These are phyloP conservation scores for Platycercus adscitus DNA, from an alignment of 2,113 vertebrate species.

Conservation along the genomic window DNA sequence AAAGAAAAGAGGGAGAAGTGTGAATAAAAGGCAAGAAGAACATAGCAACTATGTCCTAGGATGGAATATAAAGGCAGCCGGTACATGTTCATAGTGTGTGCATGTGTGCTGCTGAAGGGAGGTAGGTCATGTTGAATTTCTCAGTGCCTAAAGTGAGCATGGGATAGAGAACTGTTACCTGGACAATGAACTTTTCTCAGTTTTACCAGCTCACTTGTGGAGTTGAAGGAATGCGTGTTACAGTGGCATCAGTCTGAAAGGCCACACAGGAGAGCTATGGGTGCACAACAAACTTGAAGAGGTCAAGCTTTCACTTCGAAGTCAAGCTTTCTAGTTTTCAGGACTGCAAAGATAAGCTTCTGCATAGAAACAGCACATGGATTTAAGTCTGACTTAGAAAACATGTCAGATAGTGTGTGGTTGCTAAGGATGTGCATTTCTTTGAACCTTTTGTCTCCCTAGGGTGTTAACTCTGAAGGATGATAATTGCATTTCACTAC, in stretches of 20 bases:
- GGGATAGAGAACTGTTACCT: background rate
- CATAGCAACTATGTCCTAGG: background rate
- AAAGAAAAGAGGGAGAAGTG: background rate
- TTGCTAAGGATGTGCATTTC: background rate
- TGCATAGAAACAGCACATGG: background rate
- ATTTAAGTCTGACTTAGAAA: background rate
- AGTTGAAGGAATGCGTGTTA: background rate
- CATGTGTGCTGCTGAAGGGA: background rate
- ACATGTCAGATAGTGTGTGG: accelerated
- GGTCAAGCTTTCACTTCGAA: background rate
- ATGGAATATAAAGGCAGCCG: background rate
- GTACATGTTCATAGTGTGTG: background rate
- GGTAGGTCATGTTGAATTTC: background rate
- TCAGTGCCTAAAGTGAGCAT: background rate
- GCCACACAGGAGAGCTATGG: background rate
- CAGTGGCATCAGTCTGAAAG: background rate
- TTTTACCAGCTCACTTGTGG: background rate
- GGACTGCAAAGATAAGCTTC: background rate
- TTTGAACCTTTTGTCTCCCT: background rate
- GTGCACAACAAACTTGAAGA: background rate
- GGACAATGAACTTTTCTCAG: background rate
- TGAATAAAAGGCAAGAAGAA: background rate
- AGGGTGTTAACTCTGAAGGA: background rate
- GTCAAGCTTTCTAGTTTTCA: background rate
- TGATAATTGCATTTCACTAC: background rate